A percentile compares a stretch with the other conserved stretches of the same genome.
Evolutionary conservation across 1,140 invertebrate species (phyloP).

Genomic region (Atta colombica): DNA sequence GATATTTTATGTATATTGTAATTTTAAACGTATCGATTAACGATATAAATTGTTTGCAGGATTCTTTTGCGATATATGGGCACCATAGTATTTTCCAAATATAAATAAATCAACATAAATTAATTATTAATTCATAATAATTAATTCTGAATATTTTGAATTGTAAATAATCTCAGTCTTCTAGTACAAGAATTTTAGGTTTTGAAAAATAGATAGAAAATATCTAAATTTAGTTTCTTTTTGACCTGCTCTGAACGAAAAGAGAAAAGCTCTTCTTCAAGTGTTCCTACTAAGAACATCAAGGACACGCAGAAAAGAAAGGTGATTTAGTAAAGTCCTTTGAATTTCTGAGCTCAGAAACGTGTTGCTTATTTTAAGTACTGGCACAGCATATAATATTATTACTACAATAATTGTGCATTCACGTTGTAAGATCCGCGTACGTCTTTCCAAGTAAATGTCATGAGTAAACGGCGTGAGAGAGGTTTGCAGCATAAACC

Average conservation of each 20-base stretch:
- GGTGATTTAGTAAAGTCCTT: not conserved
- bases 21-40: not conserved
- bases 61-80: not conserved
- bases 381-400: not conserved
- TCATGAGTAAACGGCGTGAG: conserved; percentile 29
- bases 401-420: not conserved
- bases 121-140: not conserved
- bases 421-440: not conserved
- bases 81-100: not conserved
- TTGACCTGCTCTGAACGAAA: not conserved
- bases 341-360: not conserved
- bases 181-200: not conserved
- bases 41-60: not conserved
- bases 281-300: not conserved
- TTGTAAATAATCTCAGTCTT: not conserved
- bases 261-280: not conserved
- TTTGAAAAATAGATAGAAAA: not conserved
- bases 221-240: not conserved
- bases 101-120: not conserved
- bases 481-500: not conserved
- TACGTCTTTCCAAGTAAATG: conserved; percentile 25
- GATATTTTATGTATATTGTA: not conserved
- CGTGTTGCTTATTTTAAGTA: not conserved
- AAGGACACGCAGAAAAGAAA: not conserved
- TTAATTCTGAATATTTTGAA: not conserved